Evolutionary conservation across 1,140 invertebrate species (phyloP), one percentile per base, ranked within the genome.

Genomic region (Laodelphax striatellus): DNA sequence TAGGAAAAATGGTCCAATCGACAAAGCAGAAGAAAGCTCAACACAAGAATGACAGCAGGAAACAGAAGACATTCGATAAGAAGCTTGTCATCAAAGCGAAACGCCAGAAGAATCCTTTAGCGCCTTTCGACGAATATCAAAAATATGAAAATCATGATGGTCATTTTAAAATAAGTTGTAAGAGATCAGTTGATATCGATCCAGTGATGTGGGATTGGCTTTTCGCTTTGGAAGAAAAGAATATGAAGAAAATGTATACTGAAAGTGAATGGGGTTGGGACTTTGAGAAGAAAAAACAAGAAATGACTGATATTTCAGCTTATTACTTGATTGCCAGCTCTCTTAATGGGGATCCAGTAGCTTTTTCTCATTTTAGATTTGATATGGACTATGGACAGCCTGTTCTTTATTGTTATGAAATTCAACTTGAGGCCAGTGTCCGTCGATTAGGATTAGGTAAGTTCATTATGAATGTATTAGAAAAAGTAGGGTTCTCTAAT

Each of bases 351-450:
- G 70, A 75, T 2, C 79, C 79, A 22, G 76, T 87, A 28, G 87
- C 80, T 0, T 88, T 86, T 70, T 79, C 82, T 21, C 87, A 89
- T 74, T 92, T 92, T 70, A 76, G 88, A 62, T 92, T 91, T 76
- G 89, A 92, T 69, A 73, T 90, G 65, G 90, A 92, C 70, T 78
- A 84, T 69, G 84, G 80, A 0, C 72, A 81, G 38, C 81, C 86
- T 74, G 87, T 92, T 34, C 69, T 92, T 9, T 92, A 92, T 71
- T 90, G 88, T 72, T 93, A 93, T 74, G 90, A 93, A 75, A 77
- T 93, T 65, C 90, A 93, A 72, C 74, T 93, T 57, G 82, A 87
- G 67, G 66, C 77, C 42, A 68, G 71, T 14, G 77, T 78, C 50
- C 79, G 83, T 61, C 73, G 84, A 52, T 84, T 86, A 75, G 88